Evolutionary conservation across 2,888 invertebrate species (phyloP).

Genomic region (Dusona sp.): DNA sequence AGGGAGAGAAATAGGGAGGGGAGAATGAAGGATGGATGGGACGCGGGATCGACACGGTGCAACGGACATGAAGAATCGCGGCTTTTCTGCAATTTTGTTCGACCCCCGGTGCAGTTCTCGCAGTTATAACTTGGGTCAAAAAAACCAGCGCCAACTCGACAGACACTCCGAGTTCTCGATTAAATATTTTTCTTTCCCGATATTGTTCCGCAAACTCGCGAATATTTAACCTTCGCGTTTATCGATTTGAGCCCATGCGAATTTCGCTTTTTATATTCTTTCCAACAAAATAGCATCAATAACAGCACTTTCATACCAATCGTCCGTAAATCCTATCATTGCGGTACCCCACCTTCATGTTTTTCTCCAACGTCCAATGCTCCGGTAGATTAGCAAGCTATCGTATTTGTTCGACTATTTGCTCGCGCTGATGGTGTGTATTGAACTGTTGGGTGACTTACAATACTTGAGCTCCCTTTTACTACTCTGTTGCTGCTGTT

Average conservation of each 20-base stretch:
- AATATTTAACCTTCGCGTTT: neutral
- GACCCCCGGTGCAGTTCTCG: neutral
- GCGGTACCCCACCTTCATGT: neutral
- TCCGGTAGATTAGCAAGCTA: slow-evolving; percentile 47
- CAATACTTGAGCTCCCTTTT: slow-evolving; percentile 22
- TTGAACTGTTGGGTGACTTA: slow-evolving; percentile 33
- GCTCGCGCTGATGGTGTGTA: slow-evolving; percentile 30
- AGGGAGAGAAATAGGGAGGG: neutral
- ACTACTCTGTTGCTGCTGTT: neutral
- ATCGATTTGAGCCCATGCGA: neutral
- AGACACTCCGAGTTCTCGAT: neutral
- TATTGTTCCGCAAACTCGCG: neutral
- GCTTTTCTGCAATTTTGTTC: slow-evolving; percentile 46
- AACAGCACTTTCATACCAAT: neutral
- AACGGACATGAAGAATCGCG: slow-evolving; percentile 55
- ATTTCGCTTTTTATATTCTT: neutral
- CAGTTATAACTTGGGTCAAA: neutral
- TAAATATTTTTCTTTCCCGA: neutral
- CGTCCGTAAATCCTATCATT: slow-evolving; percentile 3
- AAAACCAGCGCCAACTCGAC: neutral
- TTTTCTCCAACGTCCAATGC: slow-evolving; percentile 21
- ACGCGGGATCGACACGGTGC: slow-evolving; percentile 52
- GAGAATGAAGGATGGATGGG: slow-evolving; percentile 34
- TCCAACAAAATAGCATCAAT: neutral
- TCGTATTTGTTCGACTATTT: slow-evolving; percentile 58